Evolutionary conservation across 2,113 vertebrate species (phyloP), one percentile per base, ranked within the genome.

Genomic region (human (Homo sapiens)): DNA sequence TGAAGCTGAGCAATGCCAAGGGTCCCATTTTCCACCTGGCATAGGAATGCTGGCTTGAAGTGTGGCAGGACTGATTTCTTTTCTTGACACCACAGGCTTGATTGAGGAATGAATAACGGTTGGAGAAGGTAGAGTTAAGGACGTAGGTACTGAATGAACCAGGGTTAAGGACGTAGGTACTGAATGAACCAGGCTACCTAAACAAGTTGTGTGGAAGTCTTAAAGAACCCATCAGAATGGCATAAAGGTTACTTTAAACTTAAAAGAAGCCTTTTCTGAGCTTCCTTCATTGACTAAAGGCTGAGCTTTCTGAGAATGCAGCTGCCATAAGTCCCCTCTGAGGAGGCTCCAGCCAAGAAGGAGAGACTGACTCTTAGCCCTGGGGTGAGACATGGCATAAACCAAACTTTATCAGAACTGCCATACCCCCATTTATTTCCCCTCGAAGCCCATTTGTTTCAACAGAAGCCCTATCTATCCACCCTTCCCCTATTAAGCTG

Each of bases 301-400:
- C 43, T 82, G 38, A 85, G 23, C n/a, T 68, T 90, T 45, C n/a
- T 91, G 79, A 78, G 68, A 89, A 86, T 12, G 48, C 45, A 83
- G 52, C 30, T 5, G 25, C 35, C 25, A 14, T 20, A 66, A 78
- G 66, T 81, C 17, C 61, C 35, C n/a, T 76, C 55, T 38, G 35
- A 8, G 72, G 82, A 45, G 48, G 23, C 40, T 43, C 52, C 11
- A 57, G 35, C 48, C 59, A 66, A 50, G 52, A 45, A 73, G 75
- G 75, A 57, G 40, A 84, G 35, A n/a, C 35, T 40, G 82, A 17
- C 30, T 79, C 45, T 66, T 16, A 78, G 45, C 32, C 20, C 9
- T 35, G 35, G 1, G 72, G 38, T 76, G 81, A 92, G 78, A 73
- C 66, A 78, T 5, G 27, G 30, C 17, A 59, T 72, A 55, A 66